Conservation (phyloP, 2,888 invertebrate genomes). For the Frankliniella intonsa region DNA sequence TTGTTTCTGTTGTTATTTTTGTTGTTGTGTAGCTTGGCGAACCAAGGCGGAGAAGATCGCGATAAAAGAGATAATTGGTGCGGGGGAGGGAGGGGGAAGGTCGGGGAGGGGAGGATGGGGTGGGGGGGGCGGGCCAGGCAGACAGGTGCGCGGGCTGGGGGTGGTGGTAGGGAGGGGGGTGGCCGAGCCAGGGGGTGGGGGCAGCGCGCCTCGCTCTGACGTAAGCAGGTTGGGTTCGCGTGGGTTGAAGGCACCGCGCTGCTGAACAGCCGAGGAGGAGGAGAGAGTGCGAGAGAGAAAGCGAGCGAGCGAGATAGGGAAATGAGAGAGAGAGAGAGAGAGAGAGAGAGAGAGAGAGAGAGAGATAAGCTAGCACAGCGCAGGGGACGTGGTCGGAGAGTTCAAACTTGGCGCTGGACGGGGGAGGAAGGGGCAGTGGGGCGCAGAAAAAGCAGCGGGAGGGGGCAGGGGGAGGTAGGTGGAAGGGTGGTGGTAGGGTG, state of each 20-base stretch:
- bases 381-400: neutral
- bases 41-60: neutral
- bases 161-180: neutral
- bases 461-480: no score
- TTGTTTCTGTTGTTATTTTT: no score
- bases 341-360: neutral
- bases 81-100: neutral
- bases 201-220: neutral
- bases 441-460: no score
- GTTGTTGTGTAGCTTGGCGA: neutral
- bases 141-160: neutral
- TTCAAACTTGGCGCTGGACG: no score
- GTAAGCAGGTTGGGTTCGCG: conserved; percentile 8
- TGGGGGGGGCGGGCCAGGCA: neutral
- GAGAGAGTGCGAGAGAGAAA: neutral
- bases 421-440: no score
- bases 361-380: neutral
- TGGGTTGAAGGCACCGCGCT: conserved; percentile 16
- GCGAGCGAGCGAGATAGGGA: neutral
- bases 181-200: neutral
- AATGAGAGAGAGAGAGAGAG: neutral
- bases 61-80: neutral
- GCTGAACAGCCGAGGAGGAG: neutral
- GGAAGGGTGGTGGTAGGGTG: no score
- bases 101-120: neutral